Evolutionary conservation across 2,113 vertebrate species (phyloP).

Genomic region (Struthio camelus): DNA sequence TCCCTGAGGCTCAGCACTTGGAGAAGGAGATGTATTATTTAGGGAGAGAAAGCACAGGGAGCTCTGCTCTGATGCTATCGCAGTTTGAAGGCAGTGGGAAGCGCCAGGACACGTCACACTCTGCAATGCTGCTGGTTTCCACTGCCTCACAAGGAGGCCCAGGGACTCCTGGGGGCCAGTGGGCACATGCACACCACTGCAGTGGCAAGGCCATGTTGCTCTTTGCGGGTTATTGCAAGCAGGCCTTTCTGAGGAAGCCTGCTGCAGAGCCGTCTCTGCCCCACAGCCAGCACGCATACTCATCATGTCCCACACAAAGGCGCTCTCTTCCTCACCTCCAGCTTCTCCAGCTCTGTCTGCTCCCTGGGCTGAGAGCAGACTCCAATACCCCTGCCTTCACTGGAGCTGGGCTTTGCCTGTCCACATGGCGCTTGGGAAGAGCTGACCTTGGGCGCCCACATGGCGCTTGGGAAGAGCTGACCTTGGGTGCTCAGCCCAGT

Average conservation of each 20-base stretch:
- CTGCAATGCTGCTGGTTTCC: background rate
- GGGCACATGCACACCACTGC: background rate
- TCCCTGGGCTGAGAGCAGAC: background rate
- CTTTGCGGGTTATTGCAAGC: background rate
- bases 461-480: fast-evolving
- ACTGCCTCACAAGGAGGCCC: background rate
- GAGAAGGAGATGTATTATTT: background rate
- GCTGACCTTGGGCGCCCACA: background rate
- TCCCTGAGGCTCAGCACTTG: background rate
- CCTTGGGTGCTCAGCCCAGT: background rate
- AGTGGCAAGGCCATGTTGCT: background rate
- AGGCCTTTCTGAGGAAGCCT: background rate
- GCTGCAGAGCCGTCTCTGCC: background rate
- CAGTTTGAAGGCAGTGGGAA: background rate
- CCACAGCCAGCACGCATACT: background rate
- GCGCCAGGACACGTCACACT: background rate
- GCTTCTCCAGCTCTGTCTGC: background rate
- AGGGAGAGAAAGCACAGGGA: background rate
- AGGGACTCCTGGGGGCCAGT: background rate
- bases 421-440: background rate
- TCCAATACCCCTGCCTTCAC: background rate
- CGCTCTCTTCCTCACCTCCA: background rate
- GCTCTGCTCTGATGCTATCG: background rate
- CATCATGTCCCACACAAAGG: background rate
- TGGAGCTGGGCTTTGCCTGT: background rate